Evolutionary conservation across 2,797 vertebrate genomes (phyloP).

Genomic region (Onychomys leucogaster): DNA sequence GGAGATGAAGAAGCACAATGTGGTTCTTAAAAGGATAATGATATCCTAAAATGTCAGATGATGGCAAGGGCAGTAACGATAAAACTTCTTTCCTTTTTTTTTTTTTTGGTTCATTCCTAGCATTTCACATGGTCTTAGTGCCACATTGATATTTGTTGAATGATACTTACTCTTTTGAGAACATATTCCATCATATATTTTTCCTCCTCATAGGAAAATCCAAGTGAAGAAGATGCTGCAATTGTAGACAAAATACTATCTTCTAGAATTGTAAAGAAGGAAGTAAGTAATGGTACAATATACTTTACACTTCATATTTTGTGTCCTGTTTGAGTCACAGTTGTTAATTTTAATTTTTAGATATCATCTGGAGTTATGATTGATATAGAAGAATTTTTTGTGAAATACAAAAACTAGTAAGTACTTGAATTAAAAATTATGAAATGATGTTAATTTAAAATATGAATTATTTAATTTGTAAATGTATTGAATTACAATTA

Average conservation of each 20-base stretch:
- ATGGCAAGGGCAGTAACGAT: background rate
- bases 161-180: constrained; percentile 1
- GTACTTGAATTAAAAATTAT: constrained; percentile 4
- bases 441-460: background rate
- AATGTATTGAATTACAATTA: constrained; percentile 7
- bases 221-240: constrained; percentile 98
- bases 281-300: constrained; percentile 90
- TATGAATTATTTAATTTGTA: constrained; percentile 1
- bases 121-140: background rate
- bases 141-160: background rate
- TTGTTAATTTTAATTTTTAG: constrained; percentile 86
- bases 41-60: background rate
- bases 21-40: background rate
- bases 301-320: background rate
- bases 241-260: constrained; percentile 99
- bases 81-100: background rate
- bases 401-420: constrained; percentile 94
- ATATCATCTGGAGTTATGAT: constrained; percentile 93
- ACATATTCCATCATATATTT: background rate
- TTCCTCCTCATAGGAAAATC: constrained; percentile 93
- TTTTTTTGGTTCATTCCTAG: background rate
- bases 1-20: background rate
- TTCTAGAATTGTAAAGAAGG: constrained; percentile 94
- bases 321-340: constrained; percentile 29
- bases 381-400: constrained; percentile 98